Evolutionary conservation across 1,140 invertebrate species (phyloP).

Genomic region (Leptinotarsa defecta): DNA sequence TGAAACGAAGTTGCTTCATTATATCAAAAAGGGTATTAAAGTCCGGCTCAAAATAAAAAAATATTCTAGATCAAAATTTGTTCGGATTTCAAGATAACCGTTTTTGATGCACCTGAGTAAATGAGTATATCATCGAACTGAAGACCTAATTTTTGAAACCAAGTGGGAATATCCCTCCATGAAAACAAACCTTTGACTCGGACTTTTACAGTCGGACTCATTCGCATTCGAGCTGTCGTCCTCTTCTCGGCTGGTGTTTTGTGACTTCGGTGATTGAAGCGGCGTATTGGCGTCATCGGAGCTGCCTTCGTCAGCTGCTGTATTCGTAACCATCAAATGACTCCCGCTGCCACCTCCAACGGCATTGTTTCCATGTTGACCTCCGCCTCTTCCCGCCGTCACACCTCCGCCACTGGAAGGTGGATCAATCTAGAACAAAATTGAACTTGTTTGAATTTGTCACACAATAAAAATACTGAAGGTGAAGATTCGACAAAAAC

Average conservation of each 20-base stretch:
- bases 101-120: too few relatives aligned
- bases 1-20: too few relatives aligned
- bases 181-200: constrained; percentile 63
- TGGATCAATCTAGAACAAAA: constrained; percentile 56
- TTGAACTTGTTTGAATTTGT: neutral
- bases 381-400: constrained; percentile 52
- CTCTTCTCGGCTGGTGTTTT: constrained; percentile 63
- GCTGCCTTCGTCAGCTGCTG: constrained; percentile 45
- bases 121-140: too few relatives aligned
- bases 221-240: constrained; percentile 67
- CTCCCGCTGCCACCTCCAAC: constrained; percentile 53
- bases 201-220: constrained; percentile 69
- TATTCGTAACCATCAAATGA: constrained; percentile 49
- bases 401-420: constrained; percentile 50
- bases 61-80: too few relatives aligned
- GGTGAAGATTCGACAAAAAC: neutral
- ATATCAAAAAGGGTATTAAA: too few relatives aligned
- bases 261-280: constrained; percentile 58
- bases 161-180: neutral
- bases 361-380: constrained; percentile 49
- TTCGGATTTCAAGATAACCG: too few relatives aligned
- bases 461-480: neutral
- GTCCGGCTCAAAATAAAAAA: too few relatives aligned
- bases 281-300: constrained; percentile 55
- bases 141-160: too few relatives aligned